phyloP scores from a whole-genome alignment of 2,113 vertebrate species.

The Antechinus stuartii region DNA sequence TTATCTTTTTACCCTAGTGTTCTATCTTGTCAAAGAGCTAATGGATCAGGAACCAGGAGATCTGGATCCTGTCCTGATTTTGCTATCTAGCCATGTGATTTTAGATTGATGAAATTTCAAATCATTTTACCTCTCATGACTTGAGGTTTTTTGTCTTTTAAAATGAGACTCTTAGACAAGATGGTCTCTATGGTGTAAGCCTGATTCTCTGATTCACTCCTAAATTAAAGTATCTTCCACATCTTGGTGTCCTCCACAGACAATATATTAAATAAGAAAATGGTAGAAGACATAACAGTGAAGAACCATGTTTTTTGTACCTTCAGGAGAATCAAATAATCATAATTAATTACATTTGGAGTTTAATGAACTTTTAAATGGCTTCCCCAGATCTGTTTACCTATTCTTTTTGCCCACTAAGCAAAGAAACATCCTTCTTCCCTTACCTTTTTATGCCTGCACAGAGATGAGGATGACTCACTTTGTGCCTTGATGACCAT shows the following conservation, averaged over 20 bases:
- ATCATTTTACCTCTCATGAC: not conserved
- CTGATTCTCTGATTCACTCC: not conserved
- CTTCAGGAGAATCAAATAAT: not conserved
- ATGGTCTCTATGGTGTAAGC: not conserved
- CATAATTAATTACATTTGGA: not conserved
- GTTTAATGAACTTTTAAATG: not conserved
- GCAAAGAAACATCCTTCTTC: not conserved
- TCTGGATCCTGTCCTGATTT: not conserved
- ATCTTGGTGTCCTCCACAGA: not conserved
- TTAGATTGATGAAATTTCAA: not conserved
- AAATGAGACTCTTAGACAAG: not conserved
- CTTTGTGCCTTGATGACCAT: slow-evolving; percentile 17
- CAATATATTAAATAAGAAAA: not conserved
- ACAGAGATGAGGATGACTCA: not conserved
- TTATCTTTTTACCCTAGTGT: slow-evolving; percentile 48
- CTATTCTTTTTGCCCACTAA: not conserved
- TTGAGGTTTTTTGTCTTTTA: not conserved
- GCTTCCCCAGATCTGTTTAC: not conserved
- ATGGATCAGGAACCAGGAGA: not conserved
- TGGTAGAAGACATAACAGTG: not conserved
- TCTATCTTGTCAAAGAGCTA: not conserved
- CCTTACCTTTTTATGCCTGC: fast-evolving
- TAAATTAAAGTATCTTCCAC: not conserved
- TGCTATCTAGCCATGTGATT: not conserved
- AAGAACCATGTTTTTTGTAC: not conserved